A percentile compares a stretch with the other conserved stretches of the same genome.
These are phyloP conservation scores for Heterotis niloticus DNA, from an alignment of 2,113 vertebrate species.

Conservation along the genomic window DNA sequence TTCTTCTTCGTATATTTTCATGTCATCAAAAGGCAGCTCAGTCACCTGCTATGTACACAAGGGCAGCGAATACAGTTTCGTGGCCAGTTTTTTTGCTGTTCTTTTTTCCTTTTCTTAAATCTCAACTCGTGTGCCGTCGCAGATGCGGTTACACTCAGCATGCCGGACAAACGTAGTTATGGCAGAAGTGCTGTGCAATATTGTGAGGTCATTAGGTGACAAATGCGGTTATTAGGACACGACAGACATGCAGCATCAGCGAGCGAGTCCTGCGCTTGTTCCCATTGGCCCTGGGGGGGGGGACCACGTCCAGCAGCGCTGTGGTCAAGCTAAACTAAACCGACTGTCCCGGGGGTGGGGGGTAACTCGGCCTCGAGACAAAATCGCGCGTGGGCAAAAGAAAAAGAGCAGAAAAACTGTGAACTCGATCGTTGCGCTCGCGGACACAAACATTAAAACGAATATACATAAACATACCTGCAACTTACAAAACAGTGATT, in stretches of 20 bases:
- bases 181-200: slow-evolving; percentile 54
- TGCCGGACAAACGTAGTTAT: slow-evolving; percentile 56
- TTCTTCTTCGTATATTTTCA: slow-evolving; percentile 1
- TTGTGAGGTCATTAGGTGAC: slow-evolving; percentile 52
- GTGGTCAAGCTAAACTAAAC: not conserved
- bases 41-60: slow-evolving; percentile 16
- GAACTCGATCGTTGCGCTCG: slow-evolving; percentile 37
- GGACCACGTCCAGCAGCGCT: not conserved
- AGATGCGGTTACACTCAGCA: slow-evolving; percentile 51
- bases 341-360: not conserved
- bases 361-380: not conserved
- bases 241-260: not conserved
- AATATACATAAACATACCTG: slow-evolving; percentile 53
- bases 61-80: not conserved
- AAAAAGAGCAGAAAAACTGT: slow-evolving; percentile 32
- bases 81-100: not conserved
- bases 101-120: not conserved
- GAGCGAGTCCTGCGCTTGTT: not conserved
- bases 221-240: slow-evolving; percentile 1
- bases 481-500: slow-evolving; percentile 66
- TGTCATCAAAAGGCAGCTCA: not conserved
- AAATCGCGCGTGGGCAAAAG: not conserved
- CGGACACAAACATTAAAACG: slow-evolving; percentile 47
- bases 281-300: not conserved
- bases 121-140: slow-evolving; percentile 25